Percentiles rank a stretch among this genome's conserved stretches.
Evolutionary conservation across 2,888 invertebrate genomes (phyloP).

Genomic region (Tenthredo mesomela): DNA sequence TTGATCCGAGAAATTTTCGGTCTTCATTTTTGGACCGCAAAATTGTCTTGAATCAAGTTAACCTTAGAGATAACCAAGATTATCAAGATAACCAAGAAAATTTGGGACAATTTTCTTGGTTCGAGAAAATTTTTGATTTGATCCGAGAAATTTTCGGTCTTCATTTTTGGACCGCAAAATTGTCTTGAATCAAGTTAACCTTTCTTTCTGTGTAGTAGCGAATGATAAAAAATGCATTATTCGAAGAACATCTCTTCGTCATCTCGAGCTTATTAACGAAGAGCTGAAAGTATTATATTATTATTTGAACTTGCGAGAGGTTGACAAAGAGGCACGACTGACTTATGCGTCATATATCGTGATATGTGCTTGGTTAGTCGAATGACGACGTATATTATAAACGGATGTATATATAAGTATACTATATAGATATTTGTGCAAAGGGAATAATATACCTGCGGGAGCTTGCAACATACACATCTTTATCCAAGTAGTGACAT

Average conservation of each 20-base stretch:
- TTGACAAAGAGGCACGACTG: conserved; percentile 7
- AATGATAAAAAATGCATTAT: neutral
- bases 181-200: too few relatives aligned
- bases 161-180: too few relatives aligned
- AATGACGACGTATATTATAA: neutral
- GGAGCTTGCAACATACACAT: neutral
- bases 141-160: too few relatives aligned
- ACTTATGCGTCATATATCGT: neutral
- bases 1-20: too few relatives aligned
- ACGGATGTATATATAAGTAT: neutral
- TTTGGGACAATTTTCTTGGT: too few relatives aligned
- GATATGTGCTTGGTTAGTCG: neutral
- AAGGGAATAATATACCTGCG: neutral
- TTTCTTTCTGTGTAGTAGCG: too few relatives aligned
- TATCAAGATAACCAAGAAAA: too few relatives aligned
- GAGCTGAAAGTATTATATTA: neutral
- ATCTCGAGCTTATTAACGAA: neutral
- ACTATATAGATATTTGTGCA: neutral
- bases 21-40: too few relatives aligned
- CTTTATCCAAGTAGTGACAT: neutral
- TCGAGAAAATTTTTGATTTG: too few relatives aligned
- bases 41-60: too few relatives aligned
- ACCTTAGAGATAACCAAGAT: too few relatives aligned
- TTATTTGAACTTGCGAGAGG: conserved; percentile 39
- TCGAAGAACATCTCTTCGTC: neutral